Base-by-base conservation (phyloP, 2,797 vertebrate genomes). In the Sylvia borin region DNA sequence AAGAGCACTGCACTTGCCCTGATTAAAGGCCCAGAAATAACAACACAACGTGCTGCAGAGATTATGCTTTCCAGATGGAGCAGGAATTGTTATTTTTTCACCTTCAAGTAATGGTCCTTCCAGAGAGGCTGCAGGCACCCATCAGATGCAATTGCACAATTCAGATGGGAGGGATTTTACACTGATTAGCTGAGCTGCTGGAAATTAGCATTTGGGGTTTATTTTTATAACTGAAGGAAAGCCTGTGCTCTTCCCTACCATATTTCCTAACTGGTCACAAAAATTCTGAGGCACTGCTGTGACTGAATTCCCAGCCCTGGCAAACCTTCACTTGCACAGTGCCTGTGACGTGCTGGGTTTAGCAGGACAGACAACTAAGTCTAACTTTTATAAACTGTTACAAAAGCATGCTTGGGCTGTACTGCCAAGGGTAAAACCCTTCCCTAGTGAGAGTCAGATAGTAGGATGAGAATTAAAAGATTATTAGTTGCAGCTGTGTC, bases 1-100 rank as follows among this genome's bases (percentile, higher is more conserved):
- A 75, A 93, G 36, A 88, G 88, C 85, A 57, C 83, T 91, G 87
- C 66, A 45, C 55, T 68, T 68, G 77, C 62, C 53, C 92, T 93
- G 94, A 97, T 96, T 96, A 96, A 88, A 96, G 66, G 55, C 79
- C 79, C 94, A 87, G 86, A 81, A 94, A 92, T 85, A 93, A 94
- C 38, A 85, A 47, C 58, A 66, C 62, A 54, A 67, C 4, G 0
- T 92, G 81, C 74, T 81, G 85, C 67, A 76, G 25, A 90, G 81
- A 89, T 90, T 64, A 72, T 61, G 68, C 40, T 47, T 90, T 76
- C 78, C 75, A 82, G 66, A 54, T 5, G 31, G 53, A 91, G 53
- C 34, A 68, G 34, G 43, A 87, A 83, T 91, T 80, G 81, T 87
- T 92, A 65, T 79, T 91, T 94, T 94, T 96, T 70, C 73, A 91